Evolutionary conservation across 2,113 vertebrate species (phyloP).

Genomic region (Atlantisia rogersi): DNA sequence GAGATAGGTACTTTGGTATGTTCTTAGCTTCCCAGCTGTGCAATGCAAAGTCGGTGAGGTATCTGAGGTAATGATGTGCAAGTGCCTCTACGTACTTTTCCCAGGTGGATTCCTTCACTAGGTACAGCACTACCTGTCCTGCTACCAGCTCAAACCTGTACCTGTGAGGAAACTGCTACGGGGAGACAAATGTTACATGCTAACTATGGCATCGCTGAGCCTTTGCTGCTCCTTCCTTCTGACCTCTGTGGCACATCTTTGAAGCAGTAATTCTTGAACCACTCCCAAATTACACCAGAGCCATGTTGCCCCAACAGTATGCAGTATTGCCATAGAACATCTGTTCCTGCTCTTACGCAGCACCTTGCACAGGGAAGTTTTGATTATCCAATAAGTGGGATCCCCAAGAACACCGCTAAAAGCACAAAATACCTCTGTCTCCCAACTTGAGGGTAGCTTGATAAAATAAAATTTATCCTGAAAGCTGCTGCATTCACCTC

Average conservation of each 20-base stretch:
- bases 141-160: background rate
- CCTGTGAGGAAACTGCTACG: background rate
- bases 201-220: background rate
- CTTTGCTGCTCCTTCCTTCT: background rate
- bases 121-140: background rate
- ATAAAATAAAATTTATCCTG: background rate
- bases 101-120: background rate
- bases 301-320: background rate
- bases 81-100: background rate
- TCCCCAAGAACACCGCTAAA: background rate
- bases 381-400: background rate
- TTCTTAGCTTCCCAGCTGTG: background rate
- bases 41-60: background rate
- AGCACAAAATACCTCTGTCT: background rate
- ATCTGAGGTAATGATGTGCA: background rate
- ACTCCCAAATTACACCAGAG: background rate
- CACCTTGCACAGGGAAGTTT: background rate
- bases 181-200: background rate
- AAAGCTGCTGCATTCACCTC: background rate
- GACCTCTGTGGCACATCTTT: background rate
- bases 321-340: background rate
- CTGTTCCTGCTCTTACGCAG: background rate
- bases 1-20: accelerated
- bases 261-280: background rate
- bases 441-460: background rate